phyloP scores from a whole-genome alignment of 2,888 invertebrate genomes.

The Tenodera sinensis region DNA sequence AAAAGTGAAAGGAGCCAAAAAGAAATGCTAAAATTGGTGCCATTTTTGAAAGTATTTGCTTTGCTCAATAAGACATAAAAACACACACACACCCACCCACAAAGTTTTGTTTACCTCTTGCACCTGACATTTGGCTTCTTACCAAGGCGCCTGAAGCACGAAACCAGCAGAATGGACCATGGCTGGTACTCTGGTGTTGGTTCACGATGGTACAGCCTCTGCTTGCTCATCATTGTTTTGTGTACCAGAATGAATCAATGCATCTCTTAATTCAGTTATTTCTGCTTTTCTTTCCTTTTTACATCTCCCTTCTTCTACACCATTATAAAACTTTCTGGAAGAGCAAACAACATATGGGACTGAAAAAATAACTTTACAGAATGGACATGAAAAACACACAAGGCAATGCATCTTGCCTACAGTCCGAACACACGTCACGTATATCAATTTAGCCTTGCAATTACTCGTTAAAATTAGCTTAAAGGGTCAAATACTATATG shows the following conservation, averaged over 20 bases:
- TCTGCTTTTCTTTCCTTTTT: neutral
- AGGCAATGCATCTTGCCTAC: neutral
- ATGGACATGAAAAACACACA: neutral
- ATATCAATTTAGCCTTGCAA: neutral
- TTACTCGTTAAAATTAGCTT: too few species aligned
- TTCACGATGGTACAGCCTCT: neutral
- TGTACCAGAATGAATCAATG: neutral
- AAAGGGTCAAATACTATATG: too few species aligned
- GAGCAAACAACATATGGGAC: too few species aligned
- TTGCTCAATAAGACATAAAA: neutral
- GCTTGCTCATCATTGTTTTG: neutral
- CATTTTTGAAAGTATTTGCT: neutral
- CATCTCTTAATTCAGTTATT: neutral
- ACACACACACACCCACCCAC: neutral
- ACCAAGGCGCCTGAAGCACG: neutral
- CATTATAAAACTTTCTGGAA: neutral
- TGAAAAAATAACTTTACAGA: neutral
- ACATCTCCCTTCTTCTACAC: neutral
- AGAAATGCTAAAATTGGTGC: too few species aligned
- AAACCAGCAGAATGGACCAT: neutral
- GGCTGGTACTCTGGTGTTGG: neutral
- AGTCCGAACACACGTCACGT: neutral
- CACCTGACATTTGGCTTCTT: neutral
- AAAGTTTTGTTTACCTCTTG: neutral
- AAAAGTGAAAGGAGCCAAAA: neutral